Percentiles rank a stretch among this genome's conserved stretches.
Evolutionary conservation across 2,113 vertebrate species (phyloP).

Genomic region (Etheostoma spectabile): DNA sequence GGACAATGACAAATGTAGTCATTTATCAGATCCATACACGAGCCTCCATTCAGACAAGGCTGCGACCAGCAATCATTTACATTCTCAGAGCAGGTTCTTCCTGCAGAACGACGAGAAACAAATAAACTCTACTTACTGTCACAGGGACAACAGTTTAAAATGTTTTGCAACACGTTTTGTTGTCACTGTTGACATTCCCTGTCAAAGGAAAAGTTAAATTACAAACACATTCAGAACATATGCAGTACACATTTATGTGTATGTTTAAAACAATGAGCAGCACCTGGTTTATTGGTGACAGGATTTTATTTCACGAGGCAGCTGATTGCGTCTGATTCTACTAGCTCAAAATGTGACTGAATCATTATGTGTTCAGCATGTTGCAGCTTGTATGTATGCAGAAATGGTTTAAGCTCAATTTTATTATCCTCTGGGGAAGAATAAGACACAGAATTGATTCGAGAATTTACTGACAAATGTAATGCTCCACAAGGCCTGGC

Average conservation of each 20-base stretch:
- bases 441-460: constrained; percentile 55
- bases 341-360: constrained; percentile 39
- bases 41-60: constrained; percentile 85
- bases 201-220: neutral
- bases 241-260: neutral
- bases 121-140: constrained; percentile 30
- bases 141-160: constrained; percentile 21
- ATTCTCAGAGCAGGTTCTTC: constrained; percentile 77
- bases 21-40: constrained; percentile 81
- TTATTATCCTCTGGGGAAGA: constrained; percentile 52
- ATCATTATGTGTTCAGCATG: constrained; percentile 51
- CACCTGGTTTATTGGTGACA: constrained; percentile 35
- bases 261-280: constrained; percentile 14
- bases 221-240: constrained; percentile 11
- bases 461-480: constrained; percentile 68
- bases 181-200: neutral
- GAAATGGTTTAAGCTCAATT: constrained; percentile 38
- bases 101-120: constrained; percentile 71
- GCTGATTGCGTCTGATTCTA: constrained; percentile 48
- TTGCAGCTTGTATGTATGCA: constrained; percentile 33
- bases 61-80: constrained; percentile 79
- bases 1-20: constrained; percentile 84
- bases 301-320: constrained; percentile 37
- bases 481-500: constrained; percentile 58
- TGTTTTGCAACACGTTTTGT: constrained; percentile 3